Percentiles rank a stretch among this genome's conserved stretches.
Conservation (phyloP, 2,797 vertebrate genomes). For the Anabas testudineus region DNA sequence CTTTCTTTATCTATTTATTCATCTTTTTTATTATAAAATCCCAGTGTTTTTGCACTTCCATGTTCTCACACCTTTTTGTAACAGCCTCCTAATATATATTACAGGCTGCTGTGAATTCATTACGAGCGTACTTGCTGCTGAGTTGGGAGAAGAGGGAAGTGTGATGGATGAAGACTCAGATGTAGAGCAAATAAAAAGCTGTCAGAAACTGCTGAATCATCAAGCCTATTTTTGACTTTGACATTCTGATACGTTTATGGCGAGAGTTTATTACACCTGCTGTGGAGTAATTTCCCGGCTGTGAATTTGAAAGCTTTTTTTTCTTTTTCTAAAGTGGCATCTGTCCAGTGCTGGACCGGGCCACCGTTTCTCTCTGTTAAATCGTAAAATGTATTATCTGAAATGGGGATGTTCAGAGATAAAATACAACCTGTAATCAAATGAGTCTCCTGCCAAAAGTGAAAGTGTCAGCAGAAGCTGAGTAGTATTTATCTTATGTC, state of each 20-base stretch:
- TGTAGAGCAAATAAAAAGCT: constrained; percentile 31
- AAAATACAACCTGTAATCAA: neutral
- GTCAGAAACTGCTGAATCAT: constrained; percentile 42
- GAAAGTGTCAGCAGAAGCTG: constrained; percentile 1
- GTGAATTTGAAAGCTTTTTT: neutral
- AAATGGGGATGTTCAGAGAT: neutral
- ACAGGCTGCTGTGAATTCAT: constrained; percentile 7
- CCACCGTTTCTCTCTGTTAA: neutral
- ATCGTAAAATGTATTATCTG: neutral
- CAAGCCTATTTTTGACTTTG: constrained; percentile 1
- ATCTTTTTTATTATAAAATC: neutral
- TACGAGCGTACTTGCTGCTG: neutral
- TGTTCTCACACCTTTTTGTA: neutral
- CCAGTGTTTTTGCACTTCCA: neutral
- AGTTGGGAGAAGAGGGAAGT: neutral
- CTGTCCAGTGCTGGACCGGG: neutral
- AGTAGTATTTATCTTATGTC: constrained; percentile 1
- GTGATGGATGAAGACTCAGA: constrained; percentile 40
- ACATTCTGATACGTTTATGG: constrained; percentile 3
- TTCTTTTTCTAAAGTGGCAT: neutral
- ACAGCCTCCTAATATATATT: neutral
- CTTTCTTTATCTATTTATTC: no score
- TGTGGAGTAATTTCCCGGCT: neutral
- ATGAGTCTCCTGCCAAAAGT: neutral
- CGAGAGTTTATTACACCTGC: constrained; percentile 26